Evolutionary conservation across 1,140 invertebrate genomes (phyloP), one percentile per base, ranked within the genome.

Genomic region (Thaumetopoea pityocampa): DNA sequence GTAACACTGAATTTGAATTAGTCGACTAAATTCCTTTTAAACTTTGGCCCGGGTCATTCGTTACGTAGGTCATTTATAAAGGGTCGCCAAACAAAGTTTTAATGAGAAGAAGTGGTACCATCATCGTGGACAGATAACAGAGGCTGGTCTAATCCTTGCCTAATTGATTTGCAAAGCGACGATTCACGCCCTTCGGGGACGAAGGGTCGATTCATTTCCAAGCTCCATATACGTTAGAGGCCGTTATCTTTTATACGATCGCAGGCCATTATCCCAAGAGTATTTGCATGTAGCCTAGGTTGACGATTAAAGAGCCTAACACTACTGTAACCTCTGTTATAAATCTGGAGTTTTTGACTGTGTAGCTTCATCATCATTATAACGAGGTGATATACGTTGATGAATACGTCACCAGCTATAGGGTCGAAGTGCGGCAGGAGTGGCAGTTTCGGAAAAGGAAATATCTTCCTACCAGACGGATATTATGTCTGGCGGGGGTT

Each of bases 161-260:
- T 70, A 67, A 70, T 77, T 78, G 64, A 71, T 73, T 71, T 38
- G 38, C 35, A 56, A 55, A 62, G 44, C 52, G 61, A 32, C 40
- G 52, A 68, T 36, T 66, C 59, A 61, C 38, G 41, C 36, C 55
- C 27, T 36, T 9, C 5, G 45, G 33, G 53, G 22, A 38, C 34
- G 17, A 11, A 22, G 15, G 22, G 33, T 22, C 27, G 30, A 30
- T 12, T 17, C 15, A 32, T 42, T 33, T 33, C 3, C 16, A 7
- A 20, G 19, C 9, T 36, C 29, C 36, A 27, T 40, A 40, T 48
- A n/a, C 30, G 28, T 18, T 41, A 14, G 20, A 32, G 20, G 12
- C 35, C 23, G 41, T 51, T 33, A 44, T 36, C 37, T 4, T 15
- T 7, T 18, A n/a, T 11, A 40, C 28, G 19, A 27, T 18, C 33